phyloP scores from a whole-genome alignment of 2,888 invertebrate genomes.

The Frankliniella intonsa region DNA sequence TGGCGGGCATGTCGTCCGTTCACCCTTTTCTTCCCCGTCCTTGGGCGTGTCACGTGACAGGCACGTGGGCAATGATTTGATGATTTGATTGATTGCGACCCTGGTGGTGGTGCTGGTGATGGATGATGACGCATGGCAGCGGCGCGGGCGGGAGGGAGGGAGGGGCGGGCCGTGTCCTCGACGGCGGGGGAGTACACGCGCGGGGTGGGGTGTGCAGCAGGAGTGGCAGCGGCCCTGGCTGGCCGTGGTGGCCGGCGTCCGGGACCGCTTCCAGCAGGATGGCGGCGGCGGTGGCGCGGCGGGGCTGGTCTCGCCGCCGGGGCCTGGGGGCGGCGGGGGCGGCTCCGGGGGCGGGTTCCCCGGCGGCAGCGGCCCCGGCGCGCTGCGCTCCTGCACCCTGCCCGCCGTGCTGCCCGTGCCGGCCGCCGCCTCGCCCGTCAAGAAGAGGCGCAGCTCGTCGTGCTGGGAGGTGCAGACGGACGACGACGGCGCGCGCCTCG shows the following conservation, averaged over 20 bases:
- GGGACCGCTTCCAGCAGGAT: constrained; percentile 22
- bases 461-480: constrained; percentile 25
- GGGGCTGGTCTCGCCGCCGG: background rate
- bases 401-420: constrained; percentile 14
- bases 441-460: constrained; percentile 13
- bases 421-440: background rate
- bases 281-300: background rate
- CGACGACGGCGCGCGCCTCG: background rate
- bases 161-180: too few relatives aligned
- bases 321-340: background rate
- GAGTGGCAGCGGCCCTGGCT: constrained; percentile 25
- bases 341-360: background rate
- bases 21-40: too few relatives aligned
- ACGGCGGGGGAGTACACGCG: too few relatives aligned
- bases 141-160: too few relatives aligned
- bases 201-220: background rate
- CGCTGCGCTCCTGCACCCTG: constrained; percentile 14
- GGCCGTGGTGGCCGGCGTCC: constrained; percentile 23
- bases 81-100: too few relatives aligned
- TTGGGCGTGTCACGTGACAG: too few relatives aligned
- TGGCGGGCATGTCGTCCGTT: too few relatives aligned
- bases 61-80: too few relatives aligned
- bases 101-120: too few relatives aligned
- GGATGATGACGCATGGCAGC: too few relatives aligned
- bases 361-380: background rate